Evolutionary conservation across 35 echinoderm and acorn worm species (phyloP).

Genomic region (Ptychodera flava): DNA sequence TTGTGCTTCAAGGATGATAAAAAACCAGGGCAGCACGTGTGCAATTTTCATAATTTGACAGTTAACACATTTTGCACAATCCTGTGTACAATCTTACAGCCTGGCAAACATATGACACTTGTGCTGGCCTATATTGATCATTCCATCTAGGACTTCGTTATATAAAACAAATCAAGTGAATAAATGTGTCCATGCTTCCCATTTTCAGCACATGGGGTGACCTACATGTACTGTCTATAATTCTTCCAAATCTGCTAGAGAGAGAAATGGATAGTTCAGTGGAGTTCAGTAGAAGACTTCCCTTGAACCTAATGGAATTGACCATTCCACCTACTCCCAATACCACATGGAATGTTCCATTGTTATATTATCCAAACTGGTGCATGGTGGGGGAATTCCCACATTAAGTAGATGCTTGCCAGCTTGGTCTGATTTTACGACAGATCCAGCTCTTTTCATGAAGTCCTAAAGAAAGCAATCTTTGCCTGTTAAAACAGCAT

Average conservation of each 20-base stretch:
- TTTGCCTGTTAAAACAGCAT: not conserved
- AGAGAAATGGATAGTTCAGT: constrained; percentile 18
- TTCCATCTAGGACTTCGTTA: too few relatives aligned
- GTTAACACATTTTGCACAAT: not conserved
- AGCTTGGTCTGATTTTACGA: not conserved
- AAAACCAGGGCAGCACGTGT: not conserved
- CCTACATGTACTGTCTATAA: constrained; percentile 21
- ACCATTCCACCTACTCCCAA: constrained; percentile 45
- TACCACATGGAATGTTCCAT: not conserved
- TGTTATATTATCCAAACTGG: not conserved
- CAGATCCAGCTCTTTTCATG: not conserved
- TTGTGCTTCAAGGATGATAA: not conserved
- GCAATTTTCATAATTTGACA: not conserved
- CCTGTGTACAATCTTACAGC: not conserved
- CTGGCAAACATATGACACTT: not conserved
- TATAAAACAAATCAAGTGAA: not conserved
- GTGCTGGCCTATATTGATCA: not conserved
- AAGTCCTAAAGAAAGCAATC: not conserved
- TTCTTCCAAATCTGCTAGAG: constrained; percentile 44
- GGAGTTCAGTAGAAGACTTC: too few relatives aligned
- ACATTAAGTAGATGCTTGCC: too few relatives aligned
- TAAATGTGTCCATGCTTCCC: not conserved
- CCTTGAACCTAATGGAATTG: too few relatives aligned
- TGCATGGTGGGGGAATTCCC: too few relatives aligned
- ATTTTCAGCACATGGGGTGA: constrained; percentile 66